phyloP scores from a whole-genome alignment of 2,797 vertebrate genomes.

The Sebastes aleutianus region DNA sequence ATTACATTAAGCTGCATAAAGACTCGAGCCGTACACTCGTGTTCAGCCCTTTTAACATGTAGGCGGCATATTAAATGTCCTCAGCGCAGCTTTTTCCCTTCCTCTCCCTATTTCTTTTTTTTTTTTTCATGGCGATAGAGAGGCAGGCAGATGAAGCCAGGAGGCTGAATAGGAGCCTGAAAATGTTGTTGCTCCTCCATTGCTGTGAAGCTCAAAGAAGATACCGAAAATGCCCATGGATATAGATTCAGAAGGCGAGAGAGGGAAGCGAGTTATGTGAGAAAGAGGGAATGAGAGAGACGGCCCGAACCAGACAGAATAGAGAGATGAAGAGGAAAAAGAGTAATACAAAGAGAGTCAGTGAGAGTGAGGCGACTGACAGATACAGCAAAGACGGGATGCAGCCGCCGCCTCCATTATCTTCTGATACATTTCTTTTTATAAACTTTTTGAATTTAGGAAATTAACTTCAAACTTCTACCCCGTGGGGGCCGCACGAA shows the following conservation, averaged over 20 bases:
- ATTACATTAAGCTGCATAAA: conserved; percentile 46
- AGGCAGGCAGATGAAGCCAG: conserved; percentile 45
- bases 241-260: conserved; percentile 45
- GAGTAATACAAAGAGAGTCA: conserved; percentile 26
- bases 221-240: conserved; percentile 61
- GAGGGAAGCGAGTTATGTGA: conserved; percentile 16
- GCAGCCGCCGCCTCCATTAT: conserved; percentile 39
- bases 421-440: conserved; percentile 52
- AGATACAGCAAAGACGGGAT: conserved; percentile 33
- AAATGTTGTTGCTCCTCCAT: conserved; percentile 48
- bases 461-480: conserved; percentile 59
- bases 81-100: conserved; percentile 39
- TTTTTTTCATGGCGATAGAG: neutral
- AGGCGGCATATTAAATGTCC: conserved; percentile 57
- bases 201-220: conserved; percentile 56
- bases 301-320: conserved; percentile 2
- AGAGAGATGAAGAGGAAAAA: conserved; percentile 13
- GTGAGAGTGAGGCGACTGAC: conserved; percentile 13
- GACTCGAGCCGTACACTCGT: conserved; percentile 7
- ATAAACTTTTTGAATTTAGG: conserved; percentile 51
- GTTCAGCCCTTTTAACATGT: conserved; percentile 51
- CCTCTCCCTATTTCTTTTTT: neutral
- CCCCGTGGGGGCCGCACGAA: conserved; percentile 25
- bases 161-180: conserved; percentile 44
- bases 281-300: conserved; percentile 32